Conservation (phyloP, 2,888 invertebrate species). For the Coelopa pilipes region DNA sequence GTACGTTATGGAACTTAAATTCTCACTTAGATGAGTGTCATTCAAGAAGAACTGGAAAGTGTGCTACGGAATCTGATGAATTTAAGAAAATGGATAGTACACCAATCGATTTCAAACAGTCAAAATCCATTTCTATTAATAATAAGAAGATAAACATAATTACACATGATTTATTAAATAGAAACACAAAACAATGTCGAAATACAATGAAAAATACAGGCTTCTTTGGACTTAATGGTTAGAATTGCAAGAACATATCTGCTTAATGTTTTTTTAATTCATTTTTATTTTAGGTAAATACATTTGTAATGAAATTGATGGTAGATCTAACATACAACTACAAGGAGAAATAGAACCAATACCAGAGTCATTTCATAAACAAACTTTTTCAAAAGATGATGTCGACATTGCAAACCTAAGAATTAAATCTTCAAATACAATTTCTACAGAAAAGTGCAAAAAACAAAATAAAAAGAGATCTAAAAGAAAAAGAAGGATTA, state of each 20-base stretch:
- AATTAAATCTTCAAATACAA: too few species aligned
- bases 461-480: too few species aligned
- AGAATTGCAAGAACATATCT: not conserved
- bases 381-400: too few species aligned
- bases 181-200: slow-evolving; percentile 2
- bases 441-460: too few species aligned
- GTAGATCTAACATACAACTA: slow-evolving; percentile 6
- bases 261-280: not conserved
- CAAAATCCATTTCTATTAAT: slow-evolving; percentile 8
- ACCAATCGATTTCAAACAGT: slow-evolving; percentile 8
- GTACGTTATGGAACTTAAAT: not conserved
- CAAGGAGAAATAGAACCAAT: too few species aligned
- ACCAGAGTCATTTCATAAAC: too few species aligned
- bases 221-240: slow-evolving; percentile 19
- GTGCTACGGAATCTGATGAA: not conserved
- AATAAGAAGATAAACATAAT: slow-evolving; percentile 21
- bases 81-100: not conserved
- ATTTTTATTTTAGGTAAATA: slow-evolving; percentile 42
- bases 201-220: slow-evolving; percentile 15
- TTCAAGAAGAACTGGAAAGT: not conserved
- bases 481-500: too few species aligned
- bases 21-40: not conserved
- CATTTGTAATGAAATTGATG: slow-evolving; percentile 32
- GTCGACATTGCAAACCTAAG: too few species aligned
- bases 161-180: slow-evolving; percentile 7